Evolutionary conservation across 2,888 invertebrate genomes (phyloP).

Genomic region (Panzeria rudis): DNA sequence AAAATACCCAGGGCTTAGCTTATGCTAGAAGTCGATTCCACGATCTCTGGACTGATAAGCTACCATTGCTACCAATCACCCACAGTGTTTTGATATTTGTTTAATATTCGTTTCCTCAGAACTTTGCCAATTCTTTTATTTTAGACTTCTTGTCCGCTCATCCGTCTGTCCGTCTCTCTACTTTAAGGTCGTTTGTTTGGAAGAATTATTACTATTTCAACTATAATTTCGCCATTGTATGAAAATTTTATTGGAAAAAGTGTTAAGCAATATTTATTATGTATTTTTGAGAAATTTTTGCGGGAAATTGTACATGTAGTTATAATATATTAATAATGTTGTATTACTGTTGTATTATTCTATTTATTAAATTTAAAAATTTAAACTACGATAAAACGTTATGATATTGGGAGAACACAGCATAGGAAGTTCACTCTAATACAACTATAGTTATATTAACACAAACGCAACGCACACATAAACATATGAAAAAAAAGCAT

Average conservation of each 20-base stretch:
- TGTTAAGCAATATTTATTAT: constrained; percentile 13
- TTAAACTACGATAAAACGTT: constrained; percentile 12
- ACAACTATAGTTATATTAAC: constrained; percentile 36
- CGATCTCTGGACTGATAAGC: too few species aligned
- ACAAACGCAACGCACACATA: constrained; percentile 50
- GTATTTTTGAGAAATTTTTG: neutral
- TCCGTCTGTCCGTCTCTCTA: too few species aligned
- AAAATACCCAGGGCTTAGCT: too few species aligned
- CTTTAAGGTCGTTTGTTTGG: neutral
- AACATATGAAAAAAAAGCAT: constrained; percentile 52
- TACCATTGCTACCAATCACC: too few species aligned
- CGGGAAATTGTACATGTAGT: neutral
- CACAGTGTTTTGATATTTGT: too few species aligned
- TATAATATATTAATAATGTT: neutral
- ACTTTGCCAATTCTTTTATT: too few species aligned
- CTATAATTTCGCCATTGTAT: neutral
- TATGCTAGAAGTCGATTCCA: too few species aligned
- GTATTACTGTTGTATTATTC: neutral
- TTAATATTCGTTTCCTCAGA: too few species aligned
- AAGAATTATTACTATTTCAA: constrained; percentile 4
- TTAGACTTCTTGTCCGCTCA: too few species aligned
- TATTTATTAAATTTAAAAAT: neutral
- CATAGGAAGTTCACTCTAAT: constrained; percentile 42
- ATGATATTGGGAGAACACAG: constrained; percentile 24
- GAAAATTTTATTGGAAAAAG: neutral